Base-by-base conservation (phyloP, 2,888 invertebrate species). In the Agrochola macilenta region DNA sequence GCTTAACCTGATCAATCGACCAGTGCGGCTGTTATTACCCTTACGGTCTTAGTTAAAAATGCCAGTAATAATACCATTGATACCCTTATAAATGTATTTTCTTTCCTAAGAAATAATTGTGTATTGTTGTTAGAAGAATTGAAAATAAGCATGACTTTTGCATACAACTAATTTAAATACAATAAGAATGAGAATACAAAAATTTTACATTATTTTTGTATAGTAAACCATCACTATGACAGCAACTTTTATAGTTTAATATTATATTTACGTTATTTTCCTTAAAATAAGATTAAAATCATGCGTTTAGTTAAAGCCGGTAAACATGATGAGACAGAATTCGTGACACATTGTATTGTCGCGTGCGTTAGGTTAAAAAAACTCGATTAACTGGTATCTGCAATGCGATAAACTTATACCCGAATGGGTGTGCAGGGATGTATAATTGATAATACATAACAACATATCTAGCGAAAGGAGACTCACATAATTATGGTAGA, bases 131-230 rank as follows among this genome's bases (percentile, higher is more conserved):
- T 30, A n/a, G 20, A 63, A 20, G 7, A 49, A 75, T 39, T 39
- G 20, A 61, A 65, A 66, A 66, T 66, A 76, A 82, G n/a, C 61
- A 17, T 66, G 82, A 81, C 46, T 26, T 35, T 23, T 5, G n/a
- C 8, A 14, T 54, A 30, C 5, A 52, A 64, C 20, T 43, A 7
- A 79, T 63, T 70, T 52, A 57, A 70, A 82, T 63, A 58, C 17
- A 70, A 69, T 76, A 46, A 39, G 5, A 66, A 65, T 58, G 49
- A 52, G 17, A 57, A 17, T 49, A 60, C 49, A 35, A 68, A 57
- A 57, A 26, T 5, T 0, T 3, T 1, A 46, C 3, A 26, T 65
- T 26, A 26, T 43, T 43, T 65, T 11, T 65, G 11, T 0, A 26
- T 26, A 66, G 2, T 12, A 7, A 66, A 14, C 8, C 14, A 66